Evolutionary conservation across 2,888 invertebrate species (phyloP), one percentile per base, ranked within the genome.

Genomic region (Ectemnius cavifrons): DNA sequence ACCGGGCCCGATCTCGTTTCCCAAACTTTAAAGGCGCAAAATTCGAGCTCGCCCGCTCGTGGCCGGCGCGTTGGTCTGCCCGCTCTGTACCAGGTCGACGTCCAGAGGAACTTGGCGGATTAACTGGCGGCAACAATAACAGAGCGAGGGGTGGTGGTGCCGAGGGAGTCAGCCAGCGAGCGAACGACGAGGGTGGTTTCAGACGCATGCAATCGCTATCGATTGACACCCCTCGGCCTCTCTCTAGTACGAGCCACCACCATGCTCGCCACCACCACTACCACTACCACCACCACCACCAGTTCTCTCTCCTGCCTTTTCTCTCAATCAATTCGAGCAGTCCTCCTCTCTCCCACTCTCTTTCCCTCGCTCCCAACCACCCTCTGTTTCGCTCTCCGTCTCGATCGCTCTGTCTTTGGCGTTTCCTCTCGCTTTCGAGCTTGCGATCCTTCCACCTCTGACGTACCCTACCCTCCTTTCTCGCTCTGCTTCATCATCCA

Each of bases 151-250:
- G 52, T 59, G 58, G 58, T 66, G 59, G 79, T 63, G 63, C 8
- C 37, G 67, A 37, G 63, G 68, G 67, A 59, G 70, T 59, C 37
- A 37, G 37, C 37, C 37, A 61, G 73, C 62, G 62, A 75, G 45
- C 71, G 71, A 71, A 69, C 73, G 71, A 73, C 70, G 63, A 79
- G 73, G 84, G 82, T 84, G 80, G 81, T 78, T 85, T 83, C 75
- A 80, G 86, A 86, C 84, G 86, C 85, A 79, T 87, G 83, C 83
- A 87, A 85, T 85, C 82, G 79, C 83, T 87, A 87, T 87, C 87
- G 87, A 87, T 87, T 87, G 87, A 87, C 86, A 82, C 78, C 75
- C 82, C 77, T 77, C 77, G 46, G 58, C 73, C 75, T 57, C 70
- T 57, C 70, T 75, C 75, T 65, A 62, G 77, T 59, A 70, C 37